Evolutionary conservation across 2,888 invertebrate species (phyloP).

Genomic region (Xestia sexstrigata): DNA sequence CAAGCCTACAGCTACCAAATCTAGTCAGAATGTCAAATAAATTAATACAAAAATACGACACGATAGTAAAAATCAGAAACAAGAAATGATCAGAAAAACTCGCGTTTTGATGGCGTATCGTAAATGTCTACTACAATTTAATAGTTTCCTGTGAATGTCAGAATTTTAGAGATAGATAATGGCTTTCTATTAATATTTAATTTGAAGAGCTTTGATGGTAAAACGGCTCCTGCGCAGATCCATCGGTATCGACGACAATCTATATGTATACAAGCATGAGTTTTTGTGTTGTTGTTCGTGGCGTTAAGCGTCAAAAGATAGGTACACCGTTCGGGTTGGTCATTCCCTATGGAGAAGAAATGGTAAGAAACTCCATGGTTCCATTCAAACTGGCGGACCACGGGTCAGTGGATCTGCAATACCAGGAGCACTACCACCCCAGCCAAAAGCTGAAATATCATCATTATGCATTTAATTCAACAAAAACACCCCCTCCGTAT

Average conservation of each 20-base stretch:
- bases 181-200: slow-evolving; percentile 24
- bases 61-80: slow-evolving; percentile 13
- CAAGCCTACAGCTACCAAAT: slow-evolving; percentile 13
- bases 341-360: neutral
- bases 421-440: neutral
- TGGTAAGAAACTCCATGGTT: neutral
- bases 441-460: too few relatives aligned
- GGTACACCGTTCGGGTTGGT: neutral
- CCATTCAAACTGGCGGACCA: neutral
- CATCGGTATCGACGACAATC: neutral
- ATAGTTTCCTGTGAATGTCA: slow-evolving; percentile 24
- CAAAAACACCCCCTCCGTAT: too few relatives aligned
- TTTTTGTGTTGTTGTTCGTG: neutral
- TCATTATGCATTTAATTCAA: too few relatives aligned
- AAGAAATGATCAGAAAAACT: slow-evolving; percentile 4
- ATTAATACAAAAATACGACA: slow-evolving; percentile 33
- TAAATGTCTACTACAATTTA: slow-evolving; percentile 50
- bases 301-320: neutral
- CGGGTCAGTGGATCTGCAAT: neutral
- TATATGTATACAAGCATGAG: neutral
- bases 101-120: slow-evolving; percentile 16
- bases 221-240: slow-evolving; percentile 3
- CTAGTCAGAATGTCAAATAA: slow-evolving; percentile 38
- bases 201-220: slow-evolving; percentile 13
- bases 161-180: slow-evolving; percentile 31